A percentile compares a stretch with the other conserved stretches of the same genome.
phyloP scores from a whole-genome alignment of 2,888 invertebrate species.

The Phengaris arion region DNA sequence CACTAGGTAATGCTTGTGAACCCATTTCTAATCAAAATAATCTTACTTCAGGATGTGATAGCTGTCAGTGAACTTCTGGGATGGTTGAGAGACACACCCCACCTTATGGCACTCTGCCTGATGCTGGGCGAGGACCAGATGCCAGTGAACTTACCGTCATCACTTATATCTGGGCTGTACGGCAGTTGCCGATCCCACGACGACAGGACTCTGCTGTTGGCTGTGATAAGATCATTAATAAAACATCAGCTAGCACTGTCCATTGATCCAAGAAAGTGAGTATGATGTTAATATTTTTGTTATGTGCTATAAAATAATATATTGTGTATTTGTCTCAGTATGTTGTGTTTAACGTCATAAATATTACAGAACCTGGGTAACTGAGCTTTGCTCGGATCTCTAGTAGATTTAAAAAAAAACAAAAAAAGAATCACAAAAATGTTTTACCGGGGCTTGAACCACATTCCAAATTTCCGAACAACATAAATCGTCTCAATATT shows the following conservation, averaged over 20 bases:
- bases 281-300: constrained; percentile 32
- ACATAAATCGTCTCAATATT: too few relatives aligned
- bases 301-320: too few relatives aligned
- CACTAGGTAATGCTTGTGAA: too few relatives aligned
- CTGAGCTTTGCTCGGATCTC: too few relatives aligned
- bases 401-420: too few relatives aligned
- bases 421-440: too few relatives aligned
- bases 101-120: constrained; percentile 67
- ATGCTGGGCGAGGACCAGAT: constrained; percentile 70
- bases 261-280: constrained; percentile 70
- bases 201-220: constrained; percentile 60
- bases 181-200: constrained; percentile 62
- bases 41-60: constrained; percentile 58
- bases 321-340: background rate
- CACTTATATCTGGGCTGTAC: constrained; percentile 66
- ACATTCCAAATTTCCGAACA: too few relatives aligned
- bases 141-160: constrained; percentile 59
- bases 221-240: constrained; percentile 64
- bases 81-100: constrained; percentile 72
- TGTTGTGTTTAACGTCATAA: too few relatives aligned
- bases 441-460: too few relatives aligned
- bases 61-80: constrained; percentile 69
- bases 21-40: background rate
- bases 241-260: constrained; percentile 68
- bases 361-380: too few relatives aligned